Conservation (phyloP, 35 echinoderm and acorn worm genomes). For the Ptychodera flava region DNA sequence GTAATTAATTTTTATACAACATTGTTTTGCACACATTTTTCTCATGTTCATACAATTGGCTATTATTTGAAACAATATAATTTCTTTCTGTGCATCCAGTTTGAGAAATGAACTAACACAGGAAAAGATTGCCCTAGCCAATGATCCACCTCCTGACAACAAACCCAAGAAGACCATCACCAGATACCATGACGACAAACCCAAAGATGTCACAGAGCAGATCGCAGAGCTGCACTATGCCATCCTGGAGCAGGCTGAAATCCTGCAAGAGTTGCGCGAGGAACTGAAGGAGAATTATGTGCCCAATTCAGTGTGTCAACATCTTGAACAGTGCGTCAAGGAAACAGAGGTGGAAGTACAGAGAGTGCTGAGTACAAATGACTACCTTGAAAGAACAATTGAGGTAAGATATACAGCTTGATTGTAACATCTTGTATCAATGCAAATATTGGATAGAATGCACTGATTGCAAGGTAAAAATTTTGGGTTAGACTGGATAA, state of each 20-base stretch:
- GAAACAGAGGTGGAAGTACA: conserved; percentile 85
- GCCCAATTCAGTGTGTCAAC: conserved; percentile 74
- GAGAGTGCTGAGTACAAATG: conserved; percentile 91
- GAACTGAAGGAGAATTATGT: conserved; percentile 64
- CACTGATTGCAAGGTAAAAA: no score
- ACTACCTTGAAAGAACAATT: conserved; percentile 95
- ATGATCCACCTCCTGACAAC: conserved; percentile 21
- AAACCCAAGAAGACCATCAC: neutral
- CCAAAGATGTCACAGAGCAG: conserved; percentile 44
- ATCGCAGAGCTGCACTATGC: conserved; percentile 63
- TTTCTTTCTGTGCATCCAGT: conserved; percentile 25
- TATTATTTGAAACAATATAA: no score
- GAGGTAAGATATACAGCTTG: conserved; percentile 56
- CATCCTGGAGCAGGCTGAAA: conserved; percentile 52
- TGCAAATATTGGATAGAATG: no score
- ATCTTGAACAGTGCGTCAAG: conserved; percentile 77
- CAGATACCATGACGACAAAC: conserved; percentile 21
- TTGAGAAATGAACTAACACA: conserved; percentile 42
- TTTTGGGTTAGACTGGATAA: no score
- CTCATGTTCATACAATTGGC: no score
- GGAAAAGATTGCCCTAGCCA: conserved; percentile 14
- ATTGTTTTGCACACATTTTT: no score
- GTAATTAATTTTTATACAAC: no score
- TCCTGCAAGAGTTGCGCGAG: conserved; percentile 36
- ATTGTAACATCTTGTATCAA: no score